Evolutionary conservation across 2,888 invertebrate genomes (phyloP).

Genomic region (Eutolmus rufibarbis): DNA sequence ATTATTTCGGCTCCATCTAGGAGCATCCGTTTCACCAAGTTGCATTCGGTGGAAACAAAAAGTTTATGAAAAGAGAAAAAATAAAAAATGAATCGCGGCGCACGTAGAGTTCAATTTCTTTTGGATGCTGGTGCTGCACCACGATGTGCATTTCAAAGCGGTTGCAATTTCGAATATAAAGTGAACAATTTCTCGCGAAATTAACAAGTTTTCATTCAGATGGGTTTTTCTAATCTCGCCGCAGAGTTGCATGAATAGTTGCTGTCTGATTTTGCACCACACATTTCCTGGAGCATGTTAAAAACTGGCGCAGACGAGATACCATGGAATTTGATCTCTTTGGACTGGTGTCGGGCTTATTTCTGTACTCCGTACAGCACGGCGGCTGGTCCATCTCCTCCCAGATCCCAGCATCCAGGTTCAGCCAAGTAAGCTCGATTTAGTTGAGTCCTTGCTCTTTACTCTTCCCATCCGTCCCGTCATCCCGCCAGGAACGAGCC

Average conservation of each 20-base stretch:
- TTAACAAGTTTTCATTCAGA: not conserved
- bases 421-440: constrained; percentile 3
- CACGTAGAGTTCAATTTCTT: not conserved
- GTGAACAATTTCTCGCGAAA: not conserved
- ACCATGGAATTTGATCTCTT: constrained; percentile 32
- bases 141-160: not conserved
- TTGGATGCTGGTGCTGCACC: not conserved
- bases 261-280: constrained; percentile 3
- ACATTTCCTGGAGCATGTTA: constrained; percentile 10
- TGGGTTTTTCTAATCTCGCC: not conserved
- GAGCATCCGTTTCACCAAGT: not conserved
- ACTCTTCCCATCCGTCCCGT: not conserved
- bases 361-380: not conserved
- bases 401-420: not conserved
- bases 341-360: not conserved
- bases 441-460: not conserved
- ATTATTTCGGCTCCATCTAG: not conserved
- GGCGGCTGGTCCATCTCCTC: not conserved
- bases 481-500: not conserved
- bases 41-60: not conserved
- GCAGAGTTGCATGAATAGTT: not conserved
- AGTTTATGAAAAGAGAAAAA: not conserved
- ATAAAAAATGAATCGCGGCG: not conserved
- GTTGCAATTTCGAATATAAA: not conserved
- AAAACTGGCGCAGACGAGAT: constrained; percentile 18